Base-by-base conservation (phyloP, 2,888 invertebrate genomes). In the Caradrina kadenii region DNA sequence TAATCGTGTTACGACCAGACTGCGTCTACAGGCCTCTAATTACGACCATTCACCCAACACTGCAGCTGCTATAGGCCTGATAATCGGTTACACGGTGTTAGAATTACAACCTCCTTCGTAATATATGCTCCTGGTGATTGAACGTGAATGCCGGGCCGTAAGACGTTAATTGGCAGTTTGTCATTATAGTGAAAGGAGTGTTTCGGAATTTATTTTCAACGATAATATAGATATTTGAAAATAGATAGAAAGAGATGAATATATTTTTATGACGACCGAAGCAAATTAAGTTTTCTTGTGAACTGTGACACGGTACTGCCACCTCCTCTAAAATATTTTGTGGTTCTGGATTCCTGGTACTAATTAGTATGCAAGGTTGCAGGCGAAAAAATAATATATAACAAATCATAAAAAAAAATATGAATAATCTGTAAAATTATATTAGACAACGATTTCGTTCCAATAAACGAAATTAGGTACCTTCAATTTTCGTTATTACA, bases 1-100 rank as follows among this genome's bases (percentile, higher is more conserved):
- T 87, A 88, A 87, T 87, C 88, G 82, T 63, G 82, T 87, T 87
- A 87, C 69, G 7, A 65, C 62, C 76, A 80, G 76, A 79, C 78
- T 69, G 56, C 69, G 76, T 80, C 78, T 83, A 85, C 72, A 69
- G 61, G 83, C 63, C 63, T 69, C 76, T 80, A 80, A 80, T 80
- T 80, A 71, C 70, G 80, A 80, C 76, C 80, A 80, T 80, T 80
- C 80, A 80, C 76, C 80, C 53, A 74, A 63, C 55, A 39, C 56
- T 65, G 65, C 52, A 69, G 50, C 73, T 64, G 48, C 60, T 55
- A 48, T 80, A 49, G 67, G 45, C 62, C 59, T 42, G 59, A 22
- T 82, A 73, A 73, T 66, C 66, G 67, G 61, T 64, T 63, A 81
- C 65, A 56, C 21, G 5, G 31, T 81, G 55, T 65, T 77, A 58